Evolutionary conservation across 2,797 vertebrate species (phyloP), one percentile per base, ranked within the genome.

Genomic region (Hapalemur alaotrensis): DNA sequence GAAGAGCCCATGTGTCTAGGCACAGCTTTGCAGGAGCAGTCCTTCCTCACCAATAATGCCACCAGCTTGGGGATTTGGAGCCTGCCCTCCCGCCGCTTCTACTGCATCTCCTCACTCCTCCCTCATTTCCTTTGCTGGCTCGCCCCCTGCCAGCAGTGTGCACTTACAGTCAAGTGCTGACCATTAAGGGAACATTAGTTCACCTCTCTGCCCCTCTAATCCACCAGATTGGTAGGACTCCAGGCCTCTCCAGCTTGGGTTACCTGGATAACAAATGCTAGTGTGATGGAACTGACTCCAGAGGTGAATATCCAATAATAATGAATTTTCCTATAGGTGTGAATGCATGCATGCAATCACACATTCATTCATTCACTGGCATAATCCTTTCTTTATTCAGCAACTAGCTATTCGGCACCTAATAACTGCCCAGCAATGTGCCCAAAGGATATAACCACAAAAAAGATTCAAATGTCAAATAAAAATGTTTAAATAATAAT

Each of bases 21-120:
- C 97, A 97, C 52, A 90, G 95, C 70, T 89, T 96, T 82, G 38
- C 48, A 91, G 90, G 97, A 96, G 91, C 94, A 96, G 54, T 57
- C 52, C 70, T 61, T 95, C 84, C 72, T 94, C 70, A 90, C 94
- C 50, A 59, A 75, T 35, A 69, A 28, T 7, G 7, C 0, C 0
- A 69, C 70, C 83, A 93, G 76, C 52, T 52, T 96, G 89, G 0
- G 2, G 89, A 14, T 43, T 15, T 91, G 85, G 85, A 92, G 96
- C 72, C 73, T 50, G 11, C 86, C 41, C 52, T 1, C 61, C n/a
- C 20, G 76, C 54, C 6, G 22, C 32, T 73, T 92, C 93, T 90
- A 67, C 86, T 63, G 35, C 0, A 1, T 46, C 57, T 48, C 35
- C 61, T 11, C 0, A 7, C 22, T 50, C 38, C 52, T 46, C 4